Evolutionary conservation across 2,888 invertebrate genomes (phyloP), one percentile per base, ranked within the genome.

Genomic region (Cylloceria caligata): DNA sequence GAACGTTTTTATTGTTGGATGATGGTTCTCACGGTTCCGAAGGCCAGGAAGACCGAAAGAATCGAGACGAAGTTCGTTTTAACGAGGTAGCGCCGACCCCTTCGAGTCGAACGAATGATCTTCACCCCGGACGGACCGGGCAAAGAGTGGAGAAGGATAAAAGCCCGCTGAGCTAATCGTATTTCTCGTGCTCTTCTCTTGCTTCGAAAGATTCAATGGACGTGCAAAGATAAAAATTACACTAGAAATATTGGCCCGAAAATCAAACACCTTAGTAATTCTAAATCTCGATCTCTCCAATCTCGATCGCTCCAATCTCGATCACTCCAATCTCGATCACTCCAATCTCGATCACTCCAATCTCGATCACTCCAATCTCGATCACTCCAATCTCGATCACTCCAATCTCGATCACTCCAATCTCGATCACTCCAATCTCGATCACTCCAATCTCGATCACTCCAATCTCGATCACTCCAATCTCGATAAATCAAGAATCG

Each of bases 21-120:
- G 3, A 21, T 27, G 52, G 16, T 81, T 82, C 76, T 83, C 78
- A 84, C 55, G 80, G 68, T 49, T 21, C 39, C 36, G 7, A 42
- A 36, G 49, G 55, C 55, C 34, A 47, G 24, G 36, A 67, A 19
- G 62, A 77, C 68, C 47, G 49, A 65, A 68, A 74, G 65, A 64
- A 74, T 73, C 62, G 19, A 27, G 36, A 68, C 3, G 34, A 34
- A 52, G 30, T 7, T 77, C 68, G 72, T 72, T 78, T 79, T 85
- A 84, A 84, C 69, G 84, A 84, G 81, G 71, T 57, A 55, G 52
- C 52, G 64, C 55, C 78, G 68, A 76, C 62, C 62, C 67, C 36
- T 55, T 76, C 42, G 34, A 5, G 30, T 13, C 45, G 64, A 34
- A 67, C 16, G 19, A 34, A 30, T 9, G 67, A 47, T 19, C 16